These are phyloP conservation scores for Arrhopalites spinosus DNA, from an alignment of 2,888 invertebrate species.

Conservation along the genomic window DNA sequence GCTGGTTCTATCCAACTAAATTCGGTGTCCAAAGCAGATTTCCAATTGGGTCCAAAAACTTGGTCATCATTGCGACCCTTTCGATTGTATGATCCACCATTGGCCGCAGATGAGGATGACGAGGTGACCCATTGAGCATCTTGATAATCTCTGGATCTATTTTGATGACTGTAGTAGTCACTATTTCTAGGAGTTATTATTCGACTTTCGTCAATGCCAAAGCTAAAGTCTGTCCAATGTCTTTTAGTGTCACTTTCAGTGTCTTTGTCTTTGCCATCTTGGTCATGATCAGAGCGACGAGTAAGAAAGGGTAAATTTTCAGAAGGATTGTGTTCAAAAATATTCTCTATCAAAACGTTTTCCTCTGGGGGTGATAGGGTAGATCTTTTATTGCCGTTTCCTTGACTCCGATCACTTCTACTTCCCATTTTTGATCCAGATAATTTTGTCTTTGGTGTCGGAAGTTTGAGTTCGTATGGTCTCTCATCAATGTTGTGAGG, in stretches of 20 bases:
- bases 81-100: background rate
- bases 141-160: slow-evolving; percentile 20
- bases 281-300: background rate
- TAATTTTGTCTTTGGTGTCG: background rate
- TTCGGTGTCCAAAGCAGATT: slow-evolving; percentile 46
- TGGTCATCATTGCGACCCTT: slow-evolving; percentile 49
- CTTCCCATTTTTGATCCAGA: background rate
- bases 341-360: slow-evolving; percentile 25
- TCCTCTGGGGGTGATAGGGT: background rate
- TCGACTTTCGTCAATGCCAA: slow-evolving; percentile 1
- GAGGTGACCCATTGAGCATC: slow-evolving; percentile 28
- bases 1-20: slow-evolving; percentile 38
- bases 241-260: too few relatives aligned
- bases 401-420: background rate
- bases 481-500: background rate
- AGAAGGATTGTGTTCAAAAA: slow-evolving; percentile 33
- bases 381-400: background rate
- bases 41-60: slow-evolving; percentile 52
- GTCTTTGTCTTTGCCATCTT: background rate
- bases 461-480: background rate
- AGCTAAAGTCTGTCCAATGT: background rate
- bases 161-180: background rate
- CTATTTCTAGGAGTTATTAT: background rate
- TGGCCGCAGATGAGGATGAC: background rate
- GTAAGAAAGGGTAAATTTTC: slow-evolving; percentile 36